Conservation (phyloP, 2,113 vertebrate genomes). For the Mus pahari region DNA sequence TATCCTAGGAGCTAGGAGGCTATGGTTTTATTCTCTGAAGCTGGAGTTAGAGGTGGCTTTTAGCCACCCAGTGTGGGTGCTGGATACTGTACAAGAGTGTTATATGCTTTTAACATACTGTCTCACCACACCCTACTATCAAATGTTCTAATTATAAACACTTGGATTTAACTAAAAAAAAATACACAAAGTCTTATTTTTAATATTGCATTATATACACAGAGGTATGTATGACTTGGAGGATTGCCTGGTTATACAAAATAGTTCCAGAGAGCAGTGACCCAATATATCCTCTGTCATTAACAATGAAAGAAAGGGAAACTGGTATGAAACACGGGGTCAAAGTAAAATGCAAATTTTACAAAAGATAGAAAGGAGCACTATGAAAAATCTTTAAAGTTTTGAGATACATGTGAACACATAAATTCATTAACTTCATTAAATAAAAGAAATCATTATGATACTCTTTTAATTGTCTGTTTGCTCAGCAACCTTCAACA, state of each 20-base stretch:
- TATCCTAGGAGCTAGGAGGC: neutral
- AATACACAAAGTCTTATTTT: neutral
- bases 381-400: neutral
- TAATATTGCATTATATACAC: neutral
- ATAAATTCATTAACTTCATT: neutral
- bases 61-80: neutral
- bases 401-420: neutral
- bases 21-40: neutral
- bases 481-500: conserved; percentile 55
- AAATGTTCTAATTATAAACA: conserved; percentile 19
- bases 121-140: neutral
- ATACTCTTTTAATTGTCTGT: conserved; percentile 4
- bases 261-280: neutral
- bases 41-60: neutral
- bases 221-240: neutral
- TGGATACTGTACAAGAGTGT: neutral
- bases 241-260: neutral
- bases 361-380: neutral
- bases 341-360: neutral
- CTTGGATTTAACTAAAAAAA: neutral
- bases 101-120: neutral
- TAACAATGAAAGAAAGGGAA: neutral
- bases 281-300: neutral
- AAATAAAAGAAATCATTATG: conserved; percentile 39
- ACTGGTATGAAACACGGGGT: neutral